Percentiles rank a stretch among this genome's conserved stretches.
These are phyloP conservation scores for Lucilia cuprina DNA, from an alignment of 1,140 invertebrate genomes.

Conservation along the genomic window DNA sequence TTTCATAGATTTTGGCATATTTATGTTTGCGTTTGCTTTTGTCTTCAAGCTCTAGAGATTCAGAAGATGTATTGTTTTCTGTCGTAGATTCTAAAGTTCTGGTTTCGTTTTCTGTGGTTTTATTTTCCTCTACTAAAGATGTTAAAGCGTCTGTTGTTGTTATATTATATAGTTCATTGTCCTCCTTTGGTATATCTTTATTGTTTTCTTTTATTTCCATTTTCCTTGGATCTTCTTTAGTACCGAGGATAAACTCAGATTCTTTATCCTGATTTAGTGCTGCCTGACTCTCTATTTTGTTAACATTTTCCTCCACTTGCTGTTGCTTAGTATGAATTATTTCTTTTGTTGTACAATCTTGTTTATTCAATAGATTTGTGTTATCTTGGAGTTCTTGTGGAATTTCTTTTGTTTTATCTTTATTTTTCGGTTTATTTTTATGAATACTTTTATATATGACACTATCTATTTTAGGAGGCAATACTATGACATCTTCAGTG, in stretches of 20 bases:
- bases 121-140: no score
- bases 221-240: no score
- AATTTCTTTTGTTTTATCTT: neutral
- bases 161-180: no score
- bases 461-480: neutral
- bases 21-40: conserved; percentile 54
- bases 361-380: neutral
- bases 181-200: no score
- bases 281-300: neutral
- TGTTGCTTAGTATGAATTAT: neutral
- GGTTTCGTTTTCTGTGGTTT: no score
- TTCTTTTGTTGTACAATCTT: neutral
- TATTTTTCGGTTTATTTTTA: conserved; percentile 37
- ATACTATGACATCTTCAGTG: no score
- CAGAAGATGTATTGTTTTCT: neutral
- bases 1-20: conserved; percentile 57
- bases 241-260: no score
- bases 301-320: neutral
- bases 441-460: conserved; percentile 32
- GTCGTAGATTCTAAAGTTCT: no score
- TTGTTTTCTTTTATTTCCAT: no score
- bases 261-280: no score
- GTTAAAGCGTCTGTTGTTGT: no score
- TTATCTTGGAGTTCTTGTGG: neutral
- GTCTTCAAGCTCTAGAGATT: conserved; percentile 36